Conservation (phyloP, 2,888 invertebrate genomes). For the Melipona bicolor region DNA sequence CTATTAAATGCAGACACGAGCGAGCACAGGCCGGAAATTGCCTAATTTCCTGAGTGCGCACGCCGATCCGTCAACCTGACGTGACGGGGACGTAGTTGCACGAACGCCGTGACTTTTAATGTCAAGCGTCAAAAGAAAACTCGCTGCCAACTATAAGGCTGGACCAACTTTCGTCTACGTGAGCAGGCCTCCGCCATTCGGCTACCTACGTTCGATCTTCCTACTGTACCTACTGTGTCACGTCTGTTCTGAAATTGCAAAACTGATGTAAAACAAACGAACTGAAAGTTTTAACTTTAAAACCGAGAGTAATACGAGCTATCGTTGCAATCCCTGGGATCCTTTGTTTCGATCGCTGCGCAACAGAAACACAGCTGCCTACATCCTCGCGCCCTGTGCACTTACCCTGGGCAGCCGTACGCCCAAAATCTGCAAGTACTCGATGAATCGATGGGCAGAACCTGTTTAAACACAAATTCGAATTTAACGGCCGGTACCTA, state of each 20-base stretch:
- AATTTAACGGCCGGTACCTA: constrained; percentile 2
- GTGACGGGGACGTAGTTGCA: constrained; percentile 82
- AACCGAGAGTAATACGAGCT: background rate
- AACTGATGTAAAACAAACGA: too few species aligned
- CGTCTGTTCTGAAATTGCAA: background rate
- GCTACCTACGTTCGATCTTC: background rate
- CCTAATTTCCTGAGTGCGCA: constrained; percentile 84
- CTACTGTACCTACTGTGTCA: background rate
- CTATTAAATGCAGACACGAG: constrained; percentile 84
- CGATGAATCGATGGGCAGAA: background rate
- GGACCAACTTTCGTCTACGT: constrained; percentile 53
- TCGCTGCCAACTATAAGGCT: constrained; percentile 30
- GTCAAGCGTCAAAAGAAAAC: constrained; percentile 83
- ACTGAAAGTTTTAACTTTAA: too few species aligned
- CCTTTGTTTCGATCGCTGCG: background rate
- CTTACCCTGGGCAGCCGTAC: background rate
- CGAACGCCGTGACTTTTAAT: constrained; percentile 83
- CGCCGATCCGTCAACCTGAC: constrained; percentile 84
- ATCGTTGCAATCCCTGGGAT: background rate
- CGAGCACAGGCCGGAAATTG: constrained; percentile 83
- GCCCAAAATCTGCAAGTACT: background rate
- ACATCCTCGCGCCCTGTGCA: background rate
- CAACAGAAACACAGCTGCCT: background rate
- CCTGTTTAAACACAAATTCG: background rate
- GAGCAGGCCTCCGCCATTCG: constrained; percentile 14